Base-by-base conservation (phyloP, 2,113 vertebrate species). In the Hypomesus transpacificus region DNA sequence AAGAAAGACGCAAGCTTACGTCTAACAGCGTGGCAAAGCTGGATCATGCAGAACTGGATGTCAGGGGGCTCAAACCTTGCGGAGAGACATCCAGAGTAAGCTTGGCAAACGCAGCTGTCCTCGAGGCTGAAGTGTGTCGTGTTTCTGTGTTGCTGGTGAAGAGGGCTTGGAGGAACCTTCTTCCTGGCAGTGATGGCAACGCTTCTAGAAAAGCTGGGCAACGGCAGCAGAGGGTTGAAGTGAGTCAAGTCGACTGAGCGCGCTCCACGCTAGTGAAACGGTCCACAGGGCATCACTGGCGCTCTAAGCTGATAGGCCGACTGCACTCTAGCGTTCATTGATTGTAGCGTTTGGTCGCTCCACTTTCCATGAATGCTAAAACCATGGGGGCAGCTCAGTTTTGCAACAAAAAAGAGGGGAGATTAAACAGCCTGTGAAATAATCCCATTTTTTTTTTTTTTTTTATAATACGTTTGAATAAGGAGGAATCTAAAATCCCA, bases 271-370 rank as follows among this genome's bases (percentile, higher is more conserved):
- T 81, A 87, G 82, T 73, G 65, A 79, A 87, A 80, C 70, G 78
- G 85, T 91, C 88, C 88, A 91, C 86, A 77, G 87, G 89, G 87
- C 84, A 89, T 88, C 85, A 75, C 64, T 69, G 80, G 77, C 74
- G 80, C 87, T 88, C 76, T 58, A 80, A 86, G 85, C 87, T 89
- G 84, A 91, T 87, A 87, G 90, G 86, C 83, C 80, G 82, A 78
- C 83, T 87, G 80, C 85, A 77, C 85, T 89, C 85, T 85, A 86
- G 82, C 74, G 80, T 82, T 81, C 84, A 82, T 80, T 83, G 85
- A 89, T 89, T 83, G 86, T 78, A 85, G 86, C 79, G 68, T 77
- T 88, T 78, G 71, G 74, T 76, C 73, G 70, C 74, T 87, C 86
- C 69, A 77, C 80, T 89, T 88, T 90, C 82, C 86, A 85, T 80